These are phyloP conservation scores for Romanomermis culicivorax DNA, from an alignment of 2,888 invertebrate genomes.

Conservation along the genomic window DNA sequence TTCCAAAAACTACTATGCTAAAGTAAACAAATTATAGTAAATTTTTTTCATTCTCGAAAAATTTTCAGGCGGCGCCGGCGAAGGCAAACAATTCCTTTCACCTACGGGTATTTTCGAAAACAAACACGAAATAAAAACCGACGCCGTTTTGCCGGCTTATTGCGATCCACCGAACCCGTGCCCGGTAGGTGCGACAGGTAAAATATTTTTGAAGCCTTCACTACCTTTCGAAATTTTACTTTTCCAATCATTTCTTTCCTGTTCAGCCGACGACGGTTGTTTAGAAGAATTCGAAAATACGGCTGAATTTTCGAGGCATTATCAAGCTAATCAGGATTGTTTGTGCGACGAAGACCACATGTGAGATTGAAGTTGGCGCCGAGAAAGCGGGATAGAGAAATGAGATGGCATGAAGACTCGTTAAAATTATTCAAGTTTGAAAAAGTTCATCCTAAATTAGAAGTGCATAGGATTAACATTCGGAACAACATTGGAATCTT, in stretches of 20 bases:
- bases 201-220: background rate
- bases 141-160: slow-evolving; percentile 79
- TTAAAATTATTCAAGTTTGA: no score
- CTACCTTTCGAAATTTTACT: background rate
- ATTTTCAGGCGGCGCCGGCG: slow-evolving; percentile 45
- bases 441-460: no score
- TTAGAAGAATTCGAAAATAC: slow-evolving; percentile 76
- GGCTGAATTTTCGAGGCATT: slow-evolving; percentile 76
- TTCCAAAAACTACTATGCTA: no score
- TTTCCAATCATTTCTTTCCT: no score
- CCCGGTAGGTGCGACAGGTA: slow-evolving; percentile 46
- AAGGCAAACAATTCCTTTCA: slow-evolving; percentile 44
- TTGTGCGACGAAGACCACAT: slow-evolving; percentile 93
- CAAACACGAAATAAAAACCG: slow-evolving; percentile 57
- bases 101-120: slow-evolving; percentile 36
- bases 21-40: no score
- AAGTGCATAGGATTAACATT: no score
- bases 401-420: no score
- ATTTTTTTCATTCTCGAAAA: no score
- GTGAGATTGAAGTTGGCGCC: no score
- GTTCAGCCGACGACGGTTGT: slow-evolving; percentile 58
- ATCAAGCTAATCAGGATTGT: slow-evolving; percentile 73
- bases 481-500: no score
- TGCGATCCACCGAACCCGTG: slow-evolving; percentile 99
- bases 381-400: no score